These are phyloP conservation scores for Chondrilla cf. caribensis DNA, from an alignment of 37 sponge, comb jelly and placozoan genomes.

Conservation along the genomic window DNA sequence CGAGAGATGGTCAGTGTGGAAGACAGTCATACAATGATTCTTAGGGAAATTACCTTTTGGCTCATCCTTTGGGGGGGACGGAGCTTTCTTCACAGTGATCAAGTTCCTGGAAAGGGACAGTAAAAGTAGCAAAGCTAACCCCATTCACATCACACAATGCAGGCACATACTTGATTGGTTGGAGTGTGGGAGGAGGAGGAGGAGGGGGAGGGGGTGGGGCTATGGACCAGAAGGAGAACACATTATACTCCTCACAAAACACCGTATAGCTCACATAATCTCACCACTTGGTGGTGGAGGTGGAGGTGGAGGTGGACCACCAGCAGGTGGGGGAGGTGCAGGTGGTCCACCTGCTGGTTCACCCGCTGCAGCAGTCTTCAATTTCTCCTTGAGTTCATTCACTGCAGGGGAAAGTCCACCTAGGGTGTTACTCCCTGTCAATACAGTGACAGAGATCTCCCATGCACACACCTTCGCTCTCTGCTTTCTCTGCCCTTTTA, in stretches of 20 bases:
- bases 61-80: background rate
- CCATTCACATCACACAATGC: background rate
- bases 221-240: background rate
- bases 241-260: background rate
- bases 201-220: constrained; percentile 60
- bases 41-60: constrained; percentile 7
- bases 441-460: background rate
- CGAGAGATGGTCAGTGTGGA: too few species aligned
- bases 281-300: constrained; percentile 39
- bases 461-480: constrained; percentile 38
- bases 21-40: background rate
- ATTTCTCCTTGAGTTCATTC: constrained; percentile 44
- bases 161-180: background rate
- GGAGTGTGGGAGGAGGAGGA: constrained; percentile 48
- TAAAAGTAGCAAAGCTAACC: too few species aligned
- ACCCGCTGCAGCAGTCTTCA: constrained; percentile 8
- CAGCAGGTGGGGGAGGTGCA: constrained; percentile 29
- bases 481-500: constrained; percentile 36
- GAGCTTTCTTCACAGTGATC: constrained; percentile 3
- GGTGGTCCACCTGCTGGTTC: constrained; percentile 10
- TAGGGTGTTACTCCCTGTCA: background rate
- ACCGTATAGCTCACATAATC: background rate
- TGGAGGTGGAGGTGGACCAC: constrained; percentile 49
- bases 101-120: constrained; percentile 8
- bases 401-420: constrained; percentile 33